Percentiles rank a stretch among this genome's conserved stretches.
Conservation (phyloP, 1,140 invertebrate species). For the Dermatophagoides farinae region DNA sequence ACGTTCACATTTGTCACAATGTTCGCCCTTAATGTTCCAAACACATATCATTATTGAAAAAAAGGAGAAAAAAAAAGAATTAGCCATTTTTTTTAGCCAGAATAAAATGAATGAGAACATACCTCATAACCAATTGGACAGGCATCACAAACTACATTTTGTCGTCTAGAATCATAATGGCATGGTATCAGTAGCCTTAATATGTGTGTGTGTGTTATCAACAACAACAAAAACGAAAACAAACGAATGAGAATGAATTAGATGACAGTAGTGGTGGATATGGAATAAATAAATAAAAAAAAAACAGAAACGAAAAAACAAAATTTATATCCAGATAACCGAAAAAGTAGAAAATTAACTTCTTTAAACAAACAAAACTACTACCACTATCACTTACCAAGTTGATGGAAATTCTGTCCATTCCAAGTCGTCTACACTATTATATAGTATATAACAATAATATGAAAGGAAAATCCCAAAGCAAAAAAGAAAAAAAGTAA, state of each 20-base stretch:
- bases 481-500: no score
- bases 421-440: no score
- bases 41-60: background rate
- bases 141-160: slow-evolving; percentile 31
- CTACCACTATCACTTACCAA: background rate
- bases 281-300: background rate
- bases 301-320: background rate
- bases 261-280: no score
- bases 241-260: no score
- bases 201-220: no score
- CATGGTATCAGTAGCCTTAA: slow-evolving; percentile 30
- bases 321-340: no score
- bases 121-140: slow-evolving; percentile 33
- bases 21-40: background rate
- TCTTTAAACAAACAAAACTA: no score
- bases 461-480: no score
- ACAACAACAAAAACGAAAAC: no score
- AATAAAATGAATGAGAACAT: slow-evolving; percentile 22
- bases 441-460: no score
- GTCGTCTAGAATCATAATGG: slow-evolving; percentile 26
- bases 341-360: background rate
- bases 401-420: no score
- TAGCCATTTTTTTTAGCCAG: no score
- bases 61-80: background rate
- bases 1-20: slow-evolving; percentile 25